Conservation (phyloP, 2,797 vertebrate genomes). For the Gymnopithys bicolor region DNA sequence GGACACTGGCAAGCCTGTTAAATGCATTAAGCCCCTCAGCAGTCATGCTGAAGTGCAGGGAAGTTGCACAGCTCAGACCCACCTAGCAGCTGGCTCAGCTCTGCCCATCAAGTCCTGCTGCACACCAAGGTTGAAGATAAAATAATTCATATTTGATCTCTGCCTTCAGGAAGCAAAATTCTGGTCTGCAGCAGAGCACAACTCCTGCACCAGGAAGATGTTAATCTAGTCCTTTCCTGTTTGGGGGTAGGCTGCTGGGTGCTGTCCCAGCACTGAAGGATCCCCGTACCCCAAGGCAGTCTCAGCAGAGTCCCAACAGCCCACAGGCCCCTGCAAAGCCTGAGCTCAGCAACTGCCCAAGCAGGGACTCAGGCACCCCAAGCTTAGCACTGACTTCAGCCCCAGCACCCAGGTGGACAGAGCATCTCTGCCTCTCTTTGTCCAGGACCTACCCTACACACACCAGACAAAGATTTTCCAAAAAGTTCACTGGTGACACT, state of each 20-base stretch:
- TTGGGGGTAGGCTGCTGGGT: background rate
- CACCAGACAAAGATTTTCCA: background rate
- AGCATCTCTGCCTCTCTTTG: fast-evolving
- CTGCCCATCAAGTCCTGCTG: background rate
- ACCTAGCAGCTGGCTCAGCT: background rate
- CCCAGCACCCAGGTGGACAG: background rate
- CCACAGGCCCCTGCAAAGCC: background rate
- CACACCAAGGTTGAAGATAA: background rate
- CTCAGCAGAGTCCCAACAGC: background rate
- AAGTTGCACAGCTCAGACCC: background rate
- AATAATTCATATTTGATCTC: background rate
- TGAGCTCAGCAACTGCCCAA: fast-evolving
- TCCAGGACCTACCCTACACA: background rate
- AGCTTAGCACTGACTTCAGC: fast-evolving
- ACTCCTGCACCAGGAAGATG: too few relatives aligned
- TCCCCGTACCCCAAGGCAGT: fast-evolving
- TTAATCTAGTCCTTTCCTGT: background rate
- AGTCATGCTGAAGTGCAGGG: background rate
- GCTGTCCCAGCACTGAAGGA: background rate
- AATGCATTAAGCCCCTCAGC: fast-evolving
- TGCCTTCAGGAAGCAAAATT: background rate
- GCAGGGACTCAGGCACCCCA: fast-evolving
- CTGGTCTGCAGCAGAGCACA: background rate
- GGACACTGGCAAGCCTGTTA: background rate
- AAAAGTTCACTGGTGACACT: too few relatives aligned